These are phyloP conservation scores for Laticauda laticaudata DNA, from an alignment of 2,113 vertebrate genomes.

Conservation along the genomic window DNA sequence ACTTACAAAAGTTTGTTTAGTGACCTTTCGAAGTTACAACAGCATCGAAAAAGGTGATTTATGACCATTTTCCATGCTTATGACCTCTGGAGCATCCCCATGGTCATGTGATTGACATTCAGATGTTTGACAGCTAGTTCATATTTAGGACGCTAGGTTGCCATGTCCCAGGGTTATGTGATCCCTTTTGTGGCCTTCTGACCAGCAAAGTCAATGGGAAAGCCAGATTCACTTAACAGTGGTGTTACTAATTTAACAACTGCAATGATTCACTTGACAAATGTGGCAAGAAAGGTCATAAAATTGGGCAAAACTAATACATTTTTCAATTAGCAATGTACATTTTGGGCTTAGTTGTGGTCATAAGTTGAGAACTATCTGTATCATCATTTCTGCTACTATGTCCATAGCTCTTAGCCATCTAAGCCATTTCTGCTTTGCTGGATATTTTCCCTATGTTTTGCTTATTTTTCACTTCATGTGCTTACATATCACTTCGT, in stretches of 20 bases:
- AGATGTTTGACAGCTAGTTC: too few species aligned
- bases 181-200: too few species aligned
- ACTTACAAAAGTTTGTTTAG: too few species aligned
- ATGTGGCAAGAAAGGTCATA: neutral
- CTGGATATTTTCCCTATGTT: neutral
- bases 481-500: neutral
- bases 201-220: neutral
- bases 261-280: neutral
- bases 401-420: neutral
- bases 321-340: neutral
- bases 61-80: too few species aligned
- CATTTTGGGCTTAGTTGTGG: neutral
- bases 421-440: neutral
- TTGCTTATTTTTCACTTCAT: neutral
- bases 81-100: too few species aligned
- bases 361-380: neutral
- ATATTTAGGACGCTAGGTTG: too few species aligned
- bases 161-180: too few species aligned
- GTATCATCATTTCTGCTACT: neutral
- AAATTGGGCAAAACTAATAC: neutral
- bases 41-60: too few species aligned
- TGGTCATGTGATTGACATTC: too few species aligned
- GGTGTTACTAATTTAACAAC: neutral
- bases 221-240: neutral
- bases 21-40: too few species aligned